Evolutionary conservation across 1,140 invertebrate genomes (phyloP), one percentile per base, ranked within the genome.

Genomic region (Leptonema lineaticorne): DNA sequence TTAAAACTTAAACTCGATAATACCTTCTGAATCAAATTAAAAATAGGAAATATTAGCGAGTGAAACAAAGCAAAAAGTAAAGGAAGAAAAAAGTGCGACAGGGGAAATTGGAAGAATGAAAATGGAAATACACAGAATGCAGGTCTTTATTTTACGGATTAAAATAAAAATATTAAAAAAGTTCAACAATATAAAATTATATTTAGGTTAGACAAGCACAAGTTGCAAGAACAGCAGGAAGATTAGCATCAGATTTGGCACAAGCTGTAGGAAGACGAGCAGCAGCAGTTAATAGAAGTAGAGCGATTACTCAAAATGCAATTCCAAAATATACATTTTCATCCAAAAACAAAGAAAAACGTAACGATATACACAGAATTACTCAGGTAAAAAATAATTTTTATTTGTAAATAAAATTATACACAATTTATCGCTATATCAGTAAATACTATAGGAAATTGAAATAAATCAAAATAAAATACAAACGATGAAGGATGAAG

Each of bases 71-170:
- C 85, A 84, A 74, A 86, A 83, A 68, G 83, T 90, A 5, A 85
- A 87, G 66, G 81, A 85, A 41, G 89, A 90, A 67, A 84, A 86
- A 62, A 83, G 84, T n/a, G 78, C 81, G n/a, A 83, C 78, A 20
- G 88, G 89, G 1, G 90, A 92, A 76, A 85, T 92, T 53, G 86
- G 86, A 7, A 79, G 80, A 14, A 92, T 94, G 90, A 90, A 86
- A 77, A 83, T 81, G 58, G 92, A 93, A 81, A 93, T 94, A 75
- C 91, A 92, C 75, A 85, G 89, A 73, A 94, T 94, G 92, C 85
- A 90, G 78, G 88, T 90, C 22, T 57, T 11, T 9, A 22, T 27
- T 50, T 33, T 50, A 59, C 46, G 29, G 58, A 24, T 45, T 37
- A 48, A 14, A 22, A 8, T 26, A 46, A 30, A 5, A 37, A 20